A percentile compares a stretch with the other conserved stretches of the same genome.
Conservation (phyloP, 2,888 invertebrate species). For the Tromatobia lineatoria region DNA sequence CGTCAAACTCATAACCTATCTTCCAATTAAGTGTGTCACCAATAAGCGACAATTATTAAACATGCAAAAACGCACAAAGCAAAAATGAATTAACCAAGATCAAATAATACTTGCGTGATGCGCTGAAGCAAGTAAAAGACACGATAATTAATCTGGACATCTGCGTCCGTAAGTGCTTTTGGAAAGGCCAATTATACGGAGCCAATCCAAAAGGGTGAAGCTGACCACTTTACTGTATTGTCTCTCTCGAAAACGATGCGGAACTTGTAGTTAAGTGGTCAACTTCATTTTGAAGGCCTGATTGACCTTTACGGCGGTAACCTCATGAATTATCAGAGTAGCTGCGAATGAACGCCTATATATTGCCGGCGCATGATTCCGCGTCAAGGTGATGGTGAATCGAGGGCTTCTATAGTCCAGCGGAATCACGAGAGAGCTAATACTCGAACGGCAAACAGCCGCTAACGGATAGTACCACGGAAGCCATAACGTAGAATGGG, state of each 20-base stretch:
- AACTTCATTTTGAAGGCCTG: not conserved
- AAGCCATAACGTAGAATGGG: conserved; percentile 81
- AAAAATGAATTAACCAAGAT: not conserved
- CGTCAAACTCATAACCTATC: too few species aligned
- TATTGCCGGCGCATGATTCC: not conserved
- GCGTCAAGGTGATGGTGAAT: conserved; percentile 9
- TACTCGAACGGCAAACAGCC: conserved; percentile 81
- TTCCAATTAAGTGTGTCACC: too few species aligned
- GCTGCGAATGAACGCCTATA: not conserved
- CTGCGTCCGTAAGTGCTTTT: not conserved
- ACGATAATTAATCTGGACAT: not conserved
- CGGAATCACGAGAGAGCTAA: conserved; percentile 74
- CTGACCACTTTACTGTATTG: not conserved
- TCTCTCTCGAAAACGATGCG: not conserved
- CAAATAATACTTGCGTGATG: too few species aligned
- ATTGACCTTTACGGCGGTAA: not conserved
- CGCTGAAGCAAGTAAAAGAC: not conserved
- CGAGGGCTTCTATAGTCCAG: conserved; percentile 33
- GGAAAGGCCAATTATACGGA: not conserved
- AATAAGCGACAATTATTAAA: too few species aligned
- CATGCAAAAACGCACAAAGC: not conserved
- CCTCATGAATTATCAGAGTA: conserved; percentile 27
- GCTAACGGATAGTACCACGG: conserved; percentile 75
- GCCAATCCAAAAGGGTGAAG: not conserved
- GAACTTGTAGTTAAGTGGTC: not conserved